Evolutionary conservation across 2,888 invertebrate genomes (phyloP), one percentile per base, ranked within the genome.

Genomic region (Lamellibrachia satsuma): DNA sequence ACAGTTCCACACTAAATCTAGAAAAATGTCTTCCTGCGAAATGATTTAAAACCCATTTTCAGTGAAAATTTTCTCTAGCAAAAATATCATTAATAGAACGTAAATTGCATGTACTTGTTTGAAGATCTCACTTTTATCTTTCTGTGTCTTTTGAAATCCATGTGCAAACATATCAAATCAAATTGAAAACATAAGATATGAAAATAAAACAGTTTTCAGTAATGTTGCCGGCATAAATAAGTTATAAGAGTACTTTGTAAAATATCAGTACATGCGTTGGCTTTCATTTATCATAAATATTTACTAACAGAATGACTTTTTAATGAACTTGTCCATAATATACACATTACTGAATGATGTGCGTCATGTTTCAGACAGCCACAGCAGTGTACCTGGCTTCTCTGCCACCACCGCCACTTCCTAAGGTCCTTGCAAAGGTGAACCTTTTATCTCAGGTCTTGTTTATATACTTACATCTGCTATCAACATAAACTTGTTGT

Each of bases 341-440:
- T 39, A 39, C 39, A 39, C 39, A 39, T 39, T 39, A 39, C 39
- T 6, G 22, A 75, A 6, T 75, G 15, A 11, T n/a, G 6, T 75
- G 75, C 6, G 15, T 75, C 15, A 75, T 75, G 9, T 93, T 94
- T 75, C 94, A 96, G 96, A 95, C 95, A 90, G 96, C 95, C 0
- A 98, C 98, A 0, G 99, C 98, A 0, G 97, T 98, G 9, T 98
- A 97, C 95, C 96, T 99, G 0, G 97, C 97, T 0, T 98, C 98
- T 0, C 96, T 99, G 90, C 98, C 98, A 1, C 97, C 98, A 9
- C 98, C 98, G 0, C 97, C 97, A 22, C 97, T 98, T 51, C 98
- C 98, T 0, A 97, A 97, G 96, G 97, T 98, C 92, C 94, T 96
- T 51, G 96, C 96, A 92, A 96, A 96, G 95, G 96, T 96, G 93